Evolutionary conservation across 2,113 vertebrate species (phyloP), one percentile per base, ranked within the genome.

Genomic region (Datnioides undecimradiatus): DNA sequence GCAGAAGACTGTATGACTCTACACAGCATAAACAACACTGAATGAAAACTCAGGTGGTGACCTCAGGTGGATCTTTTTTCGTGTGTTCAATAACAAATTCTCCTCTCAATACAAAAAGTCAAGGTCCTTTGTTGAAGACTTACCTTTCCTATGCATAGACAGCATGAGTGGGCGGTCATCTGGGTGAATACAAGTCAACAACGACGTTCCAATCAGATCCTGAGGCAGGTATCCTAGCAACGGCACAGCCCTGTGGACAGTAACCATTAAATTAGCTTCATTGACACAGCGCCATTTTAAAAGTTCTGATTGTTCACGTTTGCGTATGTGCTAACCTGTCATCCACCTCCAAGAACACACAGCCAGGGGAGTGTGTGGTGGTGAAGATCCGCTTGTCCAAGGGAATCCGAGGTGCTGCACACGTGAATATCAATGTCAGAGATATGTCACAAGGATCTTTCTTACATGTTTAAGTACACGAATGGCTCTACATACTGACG

Each of bases 321-420:
- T 16, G n/a, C 57, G 49, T 52, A 27, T 68, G 40, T 55, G 73
- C 72, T 93, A 70, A 98, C 96, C 96, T 96, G 88, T 98, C 96
- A 81, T 98, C 96, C 86, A 97, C 95, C 89, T 98, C 97, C 84
- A 98, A 93, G 88, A 98, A 98, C 69, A 98, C 93, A 91, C 97
- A 98, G 66, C 94, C 96, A 43, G 97, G 96, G 2, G 95, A 97
- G 84, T 99, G 97, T 48, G 96, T 97, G 29, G 96, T 98, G 71
- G 97, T 99, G 90, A 98, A 98, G 91, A 97, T 96, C 73, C 96
- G 96, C 89, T 98, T 98, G 88, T 97, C 95, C 85, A 91, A 89
- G 27, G 96, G 96, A 76, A 98, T 97, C 67, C 94, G 95, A 82
- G 97, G 97, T 51, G 96, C 97, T 97, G 90, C 13, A 27, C 25